phyloP scores from a whole-genome alignment of 2,113 vertebrate species.

The Chamaetylas fuelleborni region DNA sequence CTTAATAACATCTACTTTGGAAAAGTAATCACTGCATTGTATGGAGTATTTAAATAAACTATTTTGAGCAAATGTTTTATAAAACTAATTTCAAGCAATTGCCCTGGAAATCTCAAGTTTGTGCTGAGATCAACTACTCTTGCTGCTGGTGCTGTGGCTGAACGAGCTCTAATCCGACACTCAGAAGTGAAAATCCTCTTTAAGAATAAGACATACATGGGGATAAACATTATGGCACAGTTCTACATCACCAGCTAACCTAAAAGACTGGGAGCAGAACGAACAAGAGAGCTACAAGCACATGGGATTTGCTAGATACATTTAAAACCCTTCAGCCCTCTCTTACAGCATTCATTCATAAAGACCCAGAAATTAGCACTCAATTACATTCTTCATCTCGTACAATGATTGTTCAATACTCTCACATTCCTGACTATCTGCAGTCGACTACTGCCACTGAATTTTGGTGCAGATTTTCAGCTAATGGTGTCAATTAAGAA shows the following conservation, averaged over 20 bases:
- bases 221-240: background rate
- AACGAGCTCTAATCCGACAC: conserved; percentile 44
- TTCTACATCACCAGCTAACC: background rate
- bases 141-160: background rate
- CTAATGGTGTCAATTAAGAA: background rate
- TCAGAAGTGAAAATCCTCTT: conserved; percentile 37
- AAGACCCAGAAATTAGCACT: background rate
- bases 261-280: background rate
- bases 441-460: background rate
- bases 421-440: background rate
- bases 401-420: background rate
- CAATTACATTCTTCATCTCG: background rate
- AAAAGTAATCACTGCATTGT: background rate
- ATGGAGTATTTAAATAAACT: background rate
- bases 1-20: background rate
- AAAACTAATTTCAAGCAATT: conserved; percentile 49
- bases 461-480: conserved; percentile 14
- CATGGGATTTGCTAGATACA: background rate
- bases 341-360: background rate
- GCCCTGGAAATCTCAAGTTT: conserved; percentile 32
- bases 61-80: conserved; percentile 8
- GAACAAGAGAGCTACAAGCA: background rate
- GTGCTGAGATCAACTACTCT: conserved; percentile 21
- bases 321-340: background rate
- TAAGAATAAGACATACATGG: conserved; percentile 25